Base-by-base conservation (phyloP, 2,113 vertebrate species). In the Zosterops japonicus region DNA sequence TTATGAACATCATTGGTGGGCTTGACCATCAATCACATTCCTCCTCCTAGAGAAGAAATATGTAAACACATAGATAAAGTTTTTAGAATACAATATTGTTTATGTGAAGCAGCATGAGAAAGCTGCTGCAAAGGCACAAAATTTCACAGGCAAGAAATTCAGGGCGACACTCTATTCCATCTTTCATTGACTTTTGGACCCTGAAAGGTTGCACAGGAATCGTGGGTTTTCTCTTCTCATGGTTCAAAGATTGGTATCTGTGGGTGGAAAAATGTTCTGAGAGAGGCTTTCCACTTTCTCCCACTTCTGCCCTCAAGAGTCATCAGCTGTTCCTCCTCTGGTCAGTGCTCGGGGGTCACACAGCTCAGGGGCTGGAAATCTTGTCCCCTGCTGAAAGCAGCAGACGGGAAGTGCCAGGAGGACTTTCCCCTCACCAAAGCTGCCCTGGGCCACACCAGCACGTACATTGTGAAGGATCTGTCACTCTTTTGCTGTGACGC, bases 211-310 rank as follows among this genome's bases (percentile, higher is more conserved):
- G 42, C 25, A 24, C 3, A 33, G 41, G 11, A 72, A 33, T 20
- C 0, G 0, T 6, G 5, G 29, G 7, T 1, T 3, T 68, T 82
- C 42, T 67, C 27, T 71, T 71, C 41, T 79, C 24, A 25, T 2
- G 12, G 28, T 36, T 65, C 47, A 18, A 52, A 47, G 41, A 31
- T n/a, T 61, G 28, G 8, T 41, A 29, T 14, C 20, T 24, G 7
- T 0, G 0, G 31, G 47, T 5, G 16, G 56, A 52, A 81, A 80
- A 46, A 44, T 4, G 2, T 13, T 33, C 21, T 2, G 4, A 56
- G 31, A 36, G 24, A 10, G 14, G n/a, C 31, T 7, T 72, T 72
- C 18, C 7, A 24, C 14, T 71, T 87, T 74, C 17, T 81, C 20
- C 14, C 31, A 7, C 24, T 67, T 41, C 41, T 59, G 29, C 55